A percentile compares a stretch with the other conserved stretches of the same genome.
phyloP scores from a whole-genome alignment of 2,888 invertebrate genomes.

The Pogonocherus hispidulus region DNA sequence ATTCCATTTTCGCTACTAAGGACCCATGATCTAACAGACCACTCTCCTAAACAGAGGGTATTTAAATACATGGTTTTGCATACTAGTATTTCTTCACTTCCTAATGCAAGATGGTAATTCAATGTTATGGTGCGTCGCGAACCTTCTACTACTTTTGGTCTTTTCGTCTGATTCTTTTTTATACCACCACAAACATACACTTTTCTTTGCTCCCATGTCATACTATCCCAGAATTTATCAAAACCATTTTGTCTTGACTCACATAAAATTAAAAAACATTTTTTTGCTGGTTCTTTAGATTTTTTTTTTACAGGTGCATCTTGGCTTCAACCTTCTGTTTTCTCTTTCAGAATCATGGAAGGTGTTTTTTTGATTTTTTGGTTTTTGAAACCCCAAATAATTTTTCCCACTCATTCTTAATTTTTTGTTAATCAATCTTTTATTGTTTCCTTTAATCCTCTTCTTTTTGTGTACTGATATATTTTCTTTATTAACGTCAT shows the following conservation, averaged over 20 bases:
- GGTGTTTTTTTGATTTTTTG: not conserved
- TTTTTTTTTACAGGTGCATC: not conserved
- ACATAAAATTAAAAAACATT: not conserved
- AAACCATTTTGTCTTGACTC: not conserved
- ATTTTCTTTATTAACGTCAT: too few relatives aligned
- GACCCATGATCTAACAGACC: not conserved
- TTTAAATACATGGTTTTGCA: not conserved
- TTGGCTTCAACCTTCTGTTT: not conserved
- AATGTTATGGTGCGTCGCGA: not conserved
- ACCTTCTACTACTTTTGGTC: not conserved
- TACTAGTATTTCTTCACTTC: not conserved
- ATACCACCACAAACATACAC: not conserved
- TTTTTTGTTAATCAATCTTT: not conserved
- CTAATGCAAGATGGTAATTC: not conserved
- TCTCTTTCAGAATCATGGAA: not conserved
- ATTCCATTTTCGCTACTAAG: not conserved
- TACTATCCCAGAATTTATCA: not conserved
- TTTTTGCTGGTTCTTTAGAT: not conserved
- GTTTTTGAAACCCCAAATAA: not conserved
- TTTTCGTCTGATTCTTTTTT: not conserved
- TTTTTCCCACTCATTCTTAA: slow-evolving; percentile 3
- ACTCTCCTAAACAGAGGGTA: not conserved
- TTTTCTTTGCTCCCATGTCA: slow-evolving; percentile 3
- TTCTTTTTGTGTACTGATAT: too few relatives aligned
- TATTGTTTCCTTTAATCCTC: not conserved